These are phyloP conservation scores for Gonocerus acuteangulatus DNA, from an alignment of 2,888 invertebrate species.

Conservation along the genomic window DNA sequence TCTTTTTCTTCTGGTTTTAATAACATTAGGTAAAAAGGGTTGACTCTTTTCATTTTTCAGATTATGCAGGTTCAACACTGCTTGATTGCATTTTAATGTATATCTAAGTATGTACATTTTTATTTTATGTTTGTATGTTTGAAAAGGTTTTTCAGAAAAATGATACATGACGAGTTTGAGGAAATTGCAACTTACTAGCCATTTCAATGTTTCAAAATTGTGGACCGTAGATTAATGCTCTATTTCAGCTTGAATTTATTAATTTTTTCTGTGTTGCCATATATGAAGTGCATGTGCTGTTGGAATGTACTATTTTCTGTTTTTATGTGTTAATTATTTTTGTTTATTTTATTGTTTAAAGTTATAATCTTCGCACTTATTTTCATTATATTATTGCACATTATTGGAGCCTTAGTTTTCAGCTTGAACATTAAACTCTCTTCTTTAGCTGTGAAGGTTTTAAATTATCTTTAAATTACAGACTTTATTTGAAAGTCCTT, in stretches of 20 bases:
- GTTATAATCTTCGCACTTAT: not conserved
- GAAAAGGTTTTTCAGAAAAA: too few relatives aligned
- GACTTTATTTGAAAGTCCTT: too few relatives aligned
- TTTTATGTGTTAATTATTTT: not conserved
- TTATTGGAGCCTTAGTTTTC: not conserved
- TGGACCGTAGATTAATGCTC: not conserved
- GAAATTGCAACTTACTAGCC: too few relatives aligned
- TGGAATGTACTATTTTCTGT: conserved; percentile 19
- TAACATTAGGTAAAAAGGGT: too few relatives aligned
- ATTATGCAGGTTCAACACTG: too few relatives aligned
- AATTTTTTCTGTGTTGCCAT: not conserved
- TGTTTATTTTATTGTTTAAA: not conserved
- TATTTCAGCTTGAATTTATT: not conserved
- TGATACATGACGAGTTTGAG: too few relatives aligned
- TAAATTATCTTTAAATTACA: conserved; percentile 8
- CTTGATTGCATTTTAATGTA: too few relatives aligned
- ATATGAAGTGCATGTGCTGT: conserved; percentile 23
- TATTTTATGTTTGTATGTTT: too few relatives aligned
- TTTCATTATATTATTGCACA: not conserved
- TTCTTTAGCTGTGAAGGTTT: not conserved
- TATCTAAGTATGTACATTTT: too few relatives aligned
- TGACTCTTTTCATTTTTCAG: too few relatives aligned
- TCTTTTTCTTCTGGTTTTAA: too few relatives aligned
- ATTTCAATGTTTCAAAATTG: not conserved
- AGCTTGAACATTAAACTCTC: not conserved